Conservation (phyloP, 2,888 invertebrate species). For the Tortrix viridana region DNA sequence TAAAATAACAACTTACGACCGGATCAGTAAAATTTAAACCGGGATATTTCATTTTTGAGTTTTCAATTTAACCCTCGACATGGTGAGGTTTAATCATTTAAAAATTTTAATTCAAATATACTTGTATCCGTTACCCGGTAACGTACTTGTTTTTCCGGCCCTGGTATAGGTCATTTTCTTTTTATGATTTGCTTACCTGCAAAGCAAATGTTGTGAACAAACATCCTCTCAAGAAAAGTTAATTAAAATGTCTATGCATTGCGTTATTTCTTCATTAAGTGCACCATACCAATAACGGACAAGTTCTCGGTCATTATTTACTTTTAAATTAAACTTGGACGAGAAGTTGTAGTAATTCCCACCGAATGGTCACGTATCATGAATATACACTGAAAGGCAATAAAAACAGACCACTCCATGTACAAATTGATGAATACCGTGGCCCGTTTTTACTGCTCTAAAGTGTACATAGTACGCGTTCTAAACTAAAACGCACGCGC, state of each 20-base stretch:
- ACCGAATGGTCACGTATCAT: constrained; percentile 51
- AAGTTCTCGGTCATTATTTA: constrained; percentile 58
- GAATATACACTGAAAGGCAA: constrained; percentile 27
- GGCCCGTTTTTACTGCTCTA: not conserved
- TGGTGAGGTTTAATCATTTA: not conserved
- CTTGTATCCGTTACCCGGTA: too few species aligned
- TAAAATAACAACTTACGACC: not conserved
- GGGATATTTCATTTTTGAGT: not conserved
- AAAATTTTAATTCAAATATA: not conserved
- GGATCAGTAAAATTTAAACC: not conserved
- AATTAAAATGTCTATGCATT: constrained; percentile 24
- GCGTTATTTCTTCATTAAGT: constrained; percentile 50
- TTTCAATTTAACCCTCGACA: too few species aligned
- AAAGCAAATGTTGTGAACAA: not conserved
- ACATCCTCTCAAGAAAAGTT: constrained; percentile 28
- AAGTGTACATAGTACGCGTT: not conserved
- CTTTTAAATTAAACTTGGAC: constrained; percentile 64
- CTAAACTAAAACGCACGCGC: constrained; percentile 31
- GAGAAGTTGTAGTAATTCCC: constrained; percentile 53
- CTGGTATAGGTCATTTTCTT: not conserved
- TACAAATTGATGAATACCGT: too few species aligned
- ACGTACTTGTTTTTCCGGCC: not conserved
- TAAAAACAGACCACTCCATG: too few species aligned
- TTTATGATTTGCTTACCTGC: not conserved
- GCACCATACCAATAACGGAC: constrained; percentile 59